Percentiles rank a stretch among this genome's conserved stretches.
Evolutionary conservation across 2,113 vertebrate genomes (phyloP).

Genomic region (Takifugu bimaculatus): DNA sequence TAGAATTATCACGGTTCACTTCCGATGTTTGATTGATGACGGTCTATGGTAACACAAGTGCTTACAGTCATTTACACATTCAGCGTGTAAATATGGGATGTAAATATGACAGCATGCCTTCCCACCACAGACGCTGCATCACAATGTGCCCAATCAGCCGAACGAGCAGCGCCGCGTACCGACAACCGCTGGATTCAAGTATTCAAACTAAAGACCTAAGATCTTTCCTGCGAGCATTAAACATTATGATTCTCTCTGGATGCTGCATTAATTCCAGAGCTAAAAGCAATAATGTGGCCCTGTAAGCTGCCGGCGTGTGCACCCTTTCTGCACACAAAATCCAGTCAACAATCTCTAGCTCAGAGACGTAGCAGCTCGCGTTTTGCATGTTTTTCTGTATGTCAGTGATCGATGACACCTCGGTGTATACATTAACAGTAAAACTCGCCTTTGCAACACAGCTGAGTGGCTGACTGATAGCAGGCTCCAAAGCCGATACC

Average conservation of each 20-base stretch:
- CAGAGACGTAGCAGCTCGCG: conserved; percentile 33
- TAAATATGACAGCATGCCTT: too few species aligned
- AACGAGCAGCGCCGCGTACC: neutral
- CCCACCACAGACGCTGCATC: neutral
- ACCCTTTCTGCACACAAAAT: conserved; percentile 46
- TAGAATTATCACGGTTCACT: neutral
- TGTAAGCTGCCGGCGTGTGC: conserved; percentile 40
- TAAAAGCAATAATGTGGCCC: too few species aligned
- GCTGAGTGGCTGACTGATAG: conserved; percentile 60
- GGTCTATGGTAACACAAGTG: neutral
- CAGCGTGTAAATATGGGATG: too few species aligned
- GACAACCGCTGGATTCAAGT: too few species aligned
- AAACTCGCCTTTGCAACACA: conserved; percentile 41
- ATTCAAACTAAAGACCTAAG: too few species aligned
- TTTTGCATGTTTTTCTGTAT: conserved; percentile 24
- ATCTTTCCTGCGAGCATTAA: too few species aligned
- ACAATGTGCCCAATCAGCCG: conserved; percentile 5
- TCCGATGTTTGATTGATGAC: conserved; percentile 1
- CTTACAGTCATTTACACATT: neutral
- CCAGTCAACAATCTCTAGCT: conserved; percentile 53
- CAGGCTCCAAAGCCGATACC: conserved; percentile 30
- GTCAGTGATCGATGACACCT: conserved; percentile 46
- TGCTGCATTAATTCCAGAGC: too few species aligned
- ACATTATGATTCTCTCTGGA: too few species aligned
- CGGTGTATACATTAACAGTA: conserved; percentile 35